These are phyloP conservation scores for Euphonia xanthogaster DNA, from an alignment of 2,797 vertebrate species.

Conservation along the genomic window DNA sequence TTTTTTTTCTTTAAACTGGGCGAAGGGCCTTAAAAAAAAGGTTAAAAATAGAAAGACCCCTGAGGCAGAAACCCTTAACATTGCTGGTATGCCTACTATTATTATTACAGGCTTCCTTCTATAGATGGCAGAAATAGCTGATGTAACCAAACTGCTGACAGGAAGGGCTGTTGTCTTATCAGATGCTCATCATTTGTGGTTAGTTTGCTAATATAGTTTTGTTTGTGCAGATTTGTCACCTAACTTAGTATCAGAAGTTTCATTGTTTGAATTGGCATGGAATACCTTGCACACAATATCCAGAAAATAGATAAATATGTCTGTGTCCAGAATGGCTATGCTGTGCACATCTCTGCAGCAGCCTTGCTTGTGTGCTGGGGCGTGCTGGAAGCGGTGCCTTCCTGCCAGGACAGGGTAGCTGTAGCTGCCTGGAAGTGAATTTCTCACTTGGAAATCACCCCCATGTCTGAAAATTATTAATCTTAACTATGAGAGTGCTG, in stretches of 20 bases:
- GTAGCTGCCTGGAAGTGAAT: not conserved
- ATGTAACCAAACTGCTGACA: not conserved
- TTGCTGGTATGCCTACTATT: not conserved
- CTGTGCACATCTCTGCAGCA: not conserved
- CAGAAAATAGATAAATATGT: not conserved
- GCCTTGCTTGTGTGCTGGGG: not conserved
- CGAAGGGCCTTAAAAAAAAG: not conserved
- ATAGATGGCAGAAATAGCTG: not conserved
- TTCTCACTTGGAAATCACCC: not conserved
- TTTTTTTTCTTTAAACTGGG: not conserved
- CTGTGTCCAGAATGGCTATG: not conserved
- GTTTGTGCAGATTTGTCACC: not conserved
- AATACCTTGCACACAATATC: not conserved
- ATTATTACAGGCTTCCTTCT: not conserved
- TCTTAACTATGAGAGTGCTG: not conserved
- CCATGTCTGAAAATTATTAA: not conserved
- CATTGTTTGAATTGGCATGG: fast-evolving
- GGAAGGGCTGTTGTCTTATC: not conserved
- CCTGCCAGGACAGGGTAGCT: not conserved
- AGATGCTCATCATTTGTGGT: not conserved
- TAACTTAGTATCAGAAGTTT: not conserved
- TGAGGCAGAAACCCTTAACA: not conserved
- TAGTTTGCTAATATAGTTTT: not conserved
- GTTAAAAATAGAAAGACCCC: not conserved
- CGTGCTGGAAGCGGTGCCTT: not conserved